Evolutionary conservation across 2,113 vertebrate species (phyloP), one percentile per base, ranked within the genome.

Genomic region (Poecilia latipinna): DNA sequence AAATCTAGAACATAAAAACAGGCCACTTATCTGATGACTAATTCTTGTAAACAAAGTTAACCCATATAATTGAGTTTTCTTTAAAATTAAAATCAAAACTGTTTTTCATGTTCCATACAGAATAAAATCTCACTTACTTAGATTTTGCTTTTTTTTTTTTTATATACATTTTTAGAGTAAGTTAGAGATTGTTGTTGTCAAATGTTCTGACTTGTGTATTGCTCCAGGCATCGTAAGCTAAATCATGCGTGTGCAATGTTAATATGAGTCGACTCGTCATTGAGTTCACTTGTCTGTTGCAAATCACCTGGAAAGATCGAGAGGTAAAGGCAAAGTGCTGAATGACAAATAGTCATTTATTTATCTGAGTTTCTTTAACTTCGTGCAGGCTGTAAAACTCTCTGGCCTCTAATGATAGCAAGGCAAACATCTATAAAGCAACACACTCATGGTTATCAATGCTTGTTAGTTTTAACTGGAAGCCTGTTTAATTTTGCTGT

Each of bases 261-360:
- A 61, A 19, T 19, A 24, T 35, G 33, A 24, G 22, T 37, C 0
- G 24, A 8, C 44, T 65, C 2, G 24, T 12, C 44, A 69, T 57
- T 68, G 22, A 44, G 12, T 70, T 73, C n/a, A 65, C 68, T 61
- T 64, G 39, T 68, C 74, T 72, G 61, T 8, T 26, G 44, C 63
- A 48, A 29, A 61, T 57, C 39, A 39, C 69, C 51, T 71, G 19
- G 66, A 13, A 15, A 19, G 3, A 37, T 61, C 28, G 62, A 72
- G 51, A 73, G 29, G 29, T 48, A 32, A 32, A 73, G 0, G 39
- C 48, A 64, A 48, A 68, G 42, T 84, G 62, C 13, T 69, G 44
- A 57, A 37, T 84, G 70, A 79, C 75, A 7, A 22, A 22, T 57
- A 57, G 24, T n/a, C 42, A 62, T 73, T 33, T 22, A 33, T 33